Evolutionary conservation across 64 coral and sea anemone species (phyloP).

Genomic region (Montipora efflorescens): DNA sequence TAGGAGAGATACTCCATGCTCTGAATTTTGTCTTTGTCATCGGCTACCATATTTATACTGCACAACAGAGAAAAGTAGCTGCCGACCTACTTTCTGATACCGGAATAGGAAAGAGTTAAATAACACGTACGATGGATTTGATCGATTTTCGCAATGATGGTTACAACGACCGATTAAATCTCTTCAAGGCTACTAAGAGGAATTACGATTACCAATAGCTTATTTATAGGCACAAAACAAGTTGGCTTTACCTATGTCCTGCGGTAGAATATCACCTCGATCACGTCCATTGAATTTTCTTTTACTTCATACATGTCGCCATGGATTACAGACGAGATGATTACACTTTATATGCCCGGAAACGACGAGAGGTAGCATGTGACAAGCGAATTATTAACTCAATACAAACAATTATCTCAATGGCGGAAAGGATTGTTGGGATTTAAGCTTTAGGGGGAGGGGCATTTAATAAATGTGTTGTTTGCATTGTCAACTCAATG

Average conservation of each 20-base stretch:
- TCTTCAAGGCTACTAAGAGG: no score
- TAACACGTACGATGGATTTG: no score
- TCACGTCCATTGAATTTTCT: neutral
- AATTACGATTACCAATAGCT: neutral
- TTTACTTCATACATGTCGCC: neutral
- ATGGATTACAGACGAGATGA: neutral
- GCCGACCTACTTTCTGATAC: no score
- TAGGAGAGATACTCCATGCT: no score
- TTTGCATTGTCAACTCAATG: neutral
- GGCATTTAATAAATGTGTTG: neutral
- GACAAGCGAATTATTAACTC: constrained; percentile 32
- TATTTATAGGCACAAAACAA: neutral
- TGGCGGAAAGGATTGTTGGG: neutral
- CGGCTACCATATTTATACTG: no score
- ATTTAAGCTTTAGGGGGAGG: neutral
- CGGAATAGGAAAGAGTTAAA: no score
- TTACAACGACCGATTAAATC: no score
- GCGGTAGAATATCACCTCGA: neutral
- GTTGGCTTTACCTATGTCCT: neutral
- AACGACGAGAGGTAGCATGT: constrained; percentile 1
- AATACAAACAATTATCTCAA: neutral
- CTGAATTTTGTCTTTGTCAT: no score
- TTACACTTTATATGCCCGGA: neutral
- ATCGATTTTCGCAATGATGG: no score
- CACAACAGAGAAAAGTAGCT: no score